Percentiles rank a stretch among this genome's conserved stretches.
phyloP scores from a whole-genome alignment of 2,888 invertebrate species.

The Drosophila quasianomalipes region DNA sequence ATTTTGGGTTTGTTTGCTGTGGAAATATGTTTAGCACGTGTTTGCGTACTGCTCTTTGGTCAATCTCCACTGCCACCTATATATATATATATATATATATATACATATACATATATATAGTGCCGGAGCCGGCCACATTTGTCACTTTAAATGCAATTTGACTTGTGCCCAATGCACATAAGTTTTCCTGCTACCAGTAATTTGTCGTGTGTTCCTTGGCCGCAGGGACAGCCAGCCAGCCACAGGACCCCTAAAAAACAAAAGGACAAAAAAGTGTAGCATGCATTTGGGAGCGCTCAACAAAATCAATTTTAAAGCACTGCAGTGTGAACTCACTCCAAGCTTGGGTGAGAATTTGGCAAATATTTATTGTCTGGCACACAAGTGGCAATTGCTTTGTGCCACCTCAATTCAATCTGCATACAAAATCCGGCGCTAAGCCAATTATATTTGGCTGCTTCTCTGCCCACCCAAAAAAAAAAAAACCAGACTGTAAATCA shows the following conservation, averaged over 20 bases:
- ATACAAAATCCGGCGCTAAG: conserved; percentile 53
- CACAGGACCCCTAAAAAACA: not conserved
- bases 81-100: not conserved
- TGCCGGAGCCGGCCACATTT: conserved; percentile 60
- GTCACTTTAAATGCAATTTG: conserved; percentile 79
- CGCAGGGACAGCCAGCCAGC: conserved; percentile 4
- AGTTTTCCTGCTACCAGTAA: conserved; percentile 69
- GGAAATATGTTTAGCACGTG: conserved; percentile 77
- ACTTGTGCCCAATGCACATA: conserved; percentile 78
- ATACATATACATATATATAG: not conserved
- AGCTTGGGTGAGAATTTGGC: conserved; percentile 8
- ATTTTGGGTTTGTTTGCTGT: conserved; percentile 71
- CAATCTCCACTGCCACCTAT: conserved; percentile 40
- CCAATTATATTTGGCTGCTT: conserved; percentile 32
- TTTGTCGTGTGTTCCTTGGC: conserved; percentile 71
- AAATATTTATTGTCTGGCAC: conserved; percentile 59
- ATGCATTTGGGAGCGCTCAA: conserved; percentile 64
- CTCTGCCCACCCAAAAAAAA: not conserved
- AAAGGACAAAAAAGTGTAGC: conserved; percentile 41
- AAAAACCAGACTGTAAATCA: conserved; percentile 5
- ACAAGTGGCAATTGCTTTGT: conserved; percentile 29
- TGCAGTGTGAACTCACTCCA: conserved; percentile 9
- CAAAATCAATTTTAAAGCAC: conserved; percentile 70
- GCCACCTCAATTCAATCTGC: conserved; percentile 65
- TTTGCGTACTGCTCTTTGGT: conserved; percentile 57